Base-by-base conservation (phyloP, 2,797 vertebrate genomes). In the Eospalax fontanierii region DNA sequence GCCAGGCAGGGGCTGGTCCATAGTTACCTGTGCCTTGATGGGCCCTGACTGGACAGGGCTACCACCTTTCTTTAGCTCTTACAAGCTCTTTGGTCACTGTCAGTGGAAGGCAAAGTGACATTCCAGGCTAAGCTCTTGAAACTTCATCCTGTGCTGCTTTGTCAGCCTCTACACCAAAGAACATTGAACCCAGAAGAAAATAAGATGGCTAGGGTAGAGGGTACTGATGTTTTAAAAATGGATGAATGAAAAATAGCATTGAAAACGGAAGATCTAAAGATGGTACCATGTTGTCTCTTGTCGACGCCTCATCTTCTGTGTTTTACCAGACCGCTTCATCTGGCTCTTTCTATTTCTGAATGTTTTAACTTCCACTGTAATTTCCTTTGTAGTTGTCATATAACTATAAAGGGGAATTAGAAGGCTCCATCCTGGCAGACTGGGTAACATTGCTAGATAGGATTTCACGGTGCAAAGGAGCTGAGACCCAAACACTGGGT, bases 211-310 rank as follows among this genome's bases (percentile, higher is more conserved):
- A 35, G 40, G 50, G 38, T 61, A 43, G 57, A 79, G 11, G 30
- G 26, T 87, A 65, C 43, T n/a, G 4, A 16, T 95, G n/a, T 92
- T 80, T 94, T 84, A 26, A 24, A 87, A 90, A 63, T 59, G 7
- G 30, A 22, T 61, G 26, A 33, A 46, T 76, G 54, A 90, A 66
- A 92, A 94, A 68, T 16, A 50, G 50, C 12, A 1, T 33, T 80
- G 61, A 90, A 68, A 90, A 86, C 24, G 46, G 66, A 35, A 78
- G 71, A 50, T 65, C 65, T 89, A n/a, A 26, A 61, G 63, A 59
- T 81, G 30, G 4, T 11, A 30, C 28, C 43, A 1, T 2, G 21
- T 14, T 24, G 43, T 14, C 66, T 82, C 16, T 35, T 40, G 57
- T 68, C 61, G 28, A 59, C 43, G 61, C 54, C 89, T 46, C 22